Evolutionary conservation across 1,140 invertebrate species (phyloP), one percentile per base, ranked within the genome.

Genomic region (Acromyrmex charruanus): DNA sequence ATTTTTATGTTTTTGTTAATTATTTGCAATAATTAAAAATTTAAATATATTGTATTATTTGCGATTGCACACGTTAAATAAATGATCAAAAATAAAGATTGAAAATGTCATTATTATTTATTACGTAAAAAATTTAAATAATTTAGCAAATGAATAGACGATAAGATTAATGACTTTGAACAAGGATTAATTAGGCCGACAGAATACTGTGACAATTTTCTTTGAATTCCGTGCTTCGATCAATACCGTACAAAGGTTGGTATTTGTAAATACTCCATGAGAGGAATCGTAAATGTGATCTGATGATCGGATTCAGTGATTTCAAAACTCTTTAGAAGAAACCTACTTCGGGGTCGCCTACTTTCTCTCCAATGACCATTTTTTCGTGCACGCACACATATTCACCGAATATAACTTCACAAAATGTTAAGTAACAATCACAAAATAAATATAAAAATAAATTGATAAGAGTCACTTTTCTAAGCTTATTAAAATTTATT

Each of bases 181-280:
- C 75, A 10, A 79, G 28, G 9, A 55, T 53, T 44, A 77, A n/a
- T 63, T 65, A 79, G n/a, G 65, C 7, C 10, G 28, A 55, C n/a
- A 58, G 51, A 31, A 53, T 25, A 65, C 10, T 49, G n/a, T 59
- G 18, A 85, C 14, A 21, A 66, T 66, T 55, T 85, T 49, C 75
- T 39, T 77, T 25, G 61, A 85, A 65, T 85, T 55, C n/a, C 7
- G 5, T 79, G 71, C 82, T 31, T n/a, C 74, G 74, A 85, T 85
- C 63, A 55, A 79, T 65, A 77, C 31, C 10, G 31, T 44, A 66
- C 61, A 77, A 66, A 77, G 82, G 59, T 77, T 44, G 63, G 28
- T 79, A 79, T 66, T 66, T 85, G 61, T 85, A 85, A 85, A 79
- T 66, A 79, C 82, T 66, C 14, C 14, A 16, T 18, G 55, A 79